Evolutionary conservation across 2,113 vertebrate genomes (phyloP), one percentile per base, ranked within the genome.

Genomic region (Cyprinus carpio): DNA sequence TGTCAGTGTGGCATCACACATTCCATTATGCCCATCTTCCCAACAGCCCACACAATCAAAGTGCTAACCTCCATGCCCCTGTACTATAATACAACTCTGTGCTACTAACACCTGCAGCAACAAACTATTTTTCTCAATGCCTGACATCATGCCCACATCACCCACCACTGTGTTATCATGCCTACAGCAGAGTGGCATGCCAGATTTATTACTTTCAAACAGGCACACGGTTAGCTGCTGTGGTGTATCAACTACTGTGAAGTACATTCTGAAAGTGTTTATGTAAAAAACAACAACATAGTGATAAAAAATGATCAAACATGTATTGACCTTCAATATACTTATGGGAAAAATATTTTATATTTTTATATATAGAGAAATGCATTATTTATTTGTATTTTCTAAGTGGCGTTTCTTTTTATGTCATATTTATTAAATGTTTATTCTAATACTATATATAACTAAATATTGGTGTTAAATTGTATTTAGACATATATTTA

Each of bases 81-180:
- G n/a, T 75, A 7, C 62, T 65, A 16, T 49, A 65, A 64, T 49
- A 49, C 78, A 43, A 78, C 29, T 15, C 58, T 29, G 37, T 10
- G 13, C 60, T 81, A 43, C 37, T 46, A 25, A 81, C n/a, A 81
- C 60, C 60, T 81, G 78, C 78, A 81, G 78, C 72, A 46, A 29
- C 37, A 81, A 40, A 81, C 60, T 29, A 40, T 65, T 46, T 65
- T 64, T 81, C 60, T 81, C 78, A 65, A 65, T 46, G 60, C 4
- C 58, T 65, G 60, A 40, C 58, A 29, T 65, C 37, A 46, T 65
- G 60, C 78, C 78, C 9, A 65, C n/a, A 46, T 65, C 78, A 81
- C 78, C 37, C 78, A 49, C 37, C 78, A 49, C 5, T 16, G 27
- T 81, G 25, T 81, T 81, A 49, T 81, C 78, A 29, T 15, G n/a